Percentiles rank a stretch among this genome's conserved stretches.
Evolutionary conservation across 2,888 invertebrate genomes (phyloP).

Genomic region (Mythimna albipuncta): DNA sequence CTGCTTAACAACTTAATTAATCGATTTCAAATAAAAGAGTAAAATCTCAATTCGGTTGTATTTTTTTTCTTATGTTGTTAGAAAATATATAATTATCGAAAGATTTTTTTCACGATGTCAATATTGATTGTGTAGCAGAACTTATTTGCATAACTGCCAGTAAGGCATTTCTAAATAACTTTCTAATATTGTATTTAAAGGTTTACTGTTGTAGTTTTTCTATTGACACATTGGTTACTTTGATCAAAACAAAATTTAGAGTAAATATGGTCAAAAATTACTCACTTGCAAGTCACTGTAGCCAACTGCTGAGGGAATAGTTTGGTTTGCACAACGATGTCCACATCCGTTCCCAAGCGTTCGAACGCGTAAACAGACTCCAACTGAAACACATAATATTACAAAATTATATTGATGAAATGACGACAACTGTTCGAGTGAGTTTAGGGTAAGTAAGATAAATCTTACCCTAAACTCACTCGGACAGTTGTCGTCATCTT

Average conservation of each 20-base stretch:
- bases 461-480: not conserved
- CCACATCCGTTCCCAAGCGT: not conserved
- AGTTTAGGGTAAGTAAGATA: too few species aligned
- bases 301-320: slow-evolving; percentile 36
- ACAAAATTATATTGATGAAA: not conserved
- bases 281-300: slow-evolving; percentile 52
- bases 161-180: too few species aligned
- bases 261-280: not conserved
- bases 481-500: slow-evolving; percentile 51
- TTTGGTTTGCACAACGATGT: slow-evolving; percentile 49
- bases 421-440: too few species aligned
- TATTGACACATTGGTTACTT: not conserved
- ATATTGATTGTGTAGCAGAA: too few species aligned
- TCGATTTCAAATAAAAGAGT: too few species aligned
- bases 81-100: too few species aligned
- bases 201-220: too few species aligned
- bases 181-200: too few species aligned
- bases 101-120: too few species aligned
- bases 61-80: too few species aligned
- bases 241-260: not conserved
- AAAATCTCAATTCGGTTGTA: too few species aligned
- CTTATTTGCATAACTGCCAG: too few species aligned
- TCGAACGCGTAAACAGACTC: slow-evolving; percentile 5
- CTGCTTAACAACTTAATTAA: not conserved
- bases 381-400: slow-evolving; percentile 32